These are phyloP conservation scores for Chelon labrosus DNA, from an alignment of 2,797 vertebrate genomes.

Conservation along the genomic window DNA sequence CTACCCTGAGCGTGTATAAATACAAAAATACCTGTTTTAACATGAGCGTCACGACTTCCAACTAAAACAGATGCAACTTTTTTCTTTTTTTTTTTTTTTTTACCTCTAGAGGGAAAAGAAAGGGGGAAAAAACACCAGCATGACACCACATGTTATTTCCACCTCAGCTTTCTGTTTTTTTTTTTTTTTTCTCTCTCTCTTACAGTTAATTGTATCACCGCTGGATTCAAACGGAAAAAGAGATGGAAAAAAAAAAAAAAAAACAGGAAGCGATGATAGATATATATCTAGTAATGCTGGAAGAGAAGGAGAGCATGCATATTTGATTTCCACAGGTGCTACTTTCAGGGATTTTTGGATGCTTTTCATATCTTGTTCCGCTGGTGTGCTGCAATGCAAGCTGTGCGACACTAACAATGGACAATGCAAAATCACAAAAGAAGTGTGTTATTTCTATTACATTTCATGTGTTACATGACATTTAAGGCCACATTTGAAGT, in stretches of 20 bases:
- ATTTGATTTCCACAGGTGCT: slow-evolving; percentile 44
- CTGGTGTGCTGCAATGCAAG: background rate
- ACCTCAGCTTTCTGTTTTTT: slow-evolving; percentile 27
- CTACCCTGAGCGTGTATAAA: slow-evolving; percentile 27
- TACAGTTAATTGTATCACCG: slow-evolving; percentile 31
- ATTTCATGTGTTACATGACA: background rate
- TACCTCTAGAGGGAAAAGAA: slow-evolving; percentile 4
- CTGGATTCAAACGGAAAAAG: slow-evolving; percentile 47
- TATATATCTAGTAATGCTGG: slow-evolving; percentile 37
- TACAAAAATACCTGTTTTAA: slow-evolving; percentile 63
- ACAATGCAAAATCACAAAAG: background rate
- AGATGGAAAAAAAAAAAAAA: slow-evolving; percentile 16
- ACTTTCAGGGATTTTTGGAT: slow-evolving; percentile 11
- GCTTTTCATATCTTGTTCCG: background rate
- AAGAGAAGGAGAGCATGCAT: slow-evolving; percentile 40
- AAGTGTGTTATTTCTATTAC: background rate
- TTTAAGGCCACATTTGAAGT: background rate
- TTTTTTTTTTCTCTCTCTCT: slow-evolving; percentile 5
- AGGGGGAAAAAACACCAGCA: slow-evolving; percentile 35
- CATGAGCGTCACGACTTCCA: slow-evolving; percentile 48
- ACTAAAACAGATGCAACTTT: slow-evolving; percentile 52
- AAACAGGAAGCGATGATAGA: slow-evolving; percentile 51
- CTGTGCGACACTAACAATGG: background rate
- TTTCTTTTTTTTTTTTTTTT: background rate
- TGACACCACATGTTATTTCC: slow-evolving; percentile 73